These are phyloP conservation scores for Leptinotarsa tumamoca DNA, from an alignment of 2,888 invertebrate species.

Conservation along the genomic window DNA sequence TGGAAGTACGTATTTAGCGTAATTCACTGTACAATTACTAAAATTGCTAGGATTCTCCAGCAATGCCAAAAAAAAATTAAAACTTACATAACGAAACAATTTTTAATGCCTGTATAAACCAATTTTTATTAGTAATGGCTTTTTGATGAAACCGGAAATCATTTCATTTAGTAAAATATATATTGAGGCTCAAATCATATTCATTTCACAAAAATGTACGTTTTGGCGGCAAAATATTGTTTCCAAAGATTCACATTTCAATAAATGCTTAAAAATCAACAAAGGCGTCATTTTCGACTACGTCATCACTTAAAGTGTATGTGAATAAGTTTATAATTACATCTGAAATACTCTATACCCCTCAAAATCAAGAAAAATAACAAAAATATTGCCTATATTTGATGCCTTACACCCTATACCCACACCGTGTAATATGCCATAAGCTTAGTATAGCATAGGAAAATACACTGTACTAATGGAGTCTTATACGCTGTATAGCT, in stretches of 20 bases:
- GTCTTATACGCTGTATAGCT: slow-evolving; percentile 65
- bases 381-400: slow-evolving; percentile 53
- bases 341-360: slow-evolving; percentile 25
- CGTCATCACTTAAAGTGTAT: slow-evolving; percentile 65
- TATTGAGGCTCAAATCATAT: background rate
- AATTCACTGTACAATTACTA: too few relatives aligned
- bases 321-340: slow-evolving; percentile 50
- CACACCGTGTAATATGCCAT: slow-evolving; percentile 57
- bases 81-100: too few relatives aligned
- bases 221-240: slow-evolving; percentile 62
- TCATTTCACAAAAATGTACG: slow-evolving; percentile 21
- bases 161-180: background rate
- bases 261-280: slow-evolving; percentile 58
- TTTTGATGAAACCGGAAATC: too few relatives aligned
- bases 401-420: slow-evolving; percentile 51
- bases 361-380: slow-evolving; percentile 47
- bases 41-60: too few relatives aligned
- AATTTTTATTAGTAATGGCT: too few relatives aligned
- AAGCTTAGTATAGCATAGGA: slow-evolving; percentile 60
- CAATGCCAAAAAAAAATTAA: too few relatives aligned
- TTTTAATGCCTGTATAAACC: too few relatives aligned
- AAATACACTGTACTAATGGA: slow-evolving; percentile 67
- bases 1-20: too few relatives aligned
- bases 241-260: slow-evolving; percentile 45
- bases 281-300: slow-evolving; percentile 61